Base-by-base conservation (phyloP, 2,888 invertebrate genomes). In the Rutpela maculata region DNA sequence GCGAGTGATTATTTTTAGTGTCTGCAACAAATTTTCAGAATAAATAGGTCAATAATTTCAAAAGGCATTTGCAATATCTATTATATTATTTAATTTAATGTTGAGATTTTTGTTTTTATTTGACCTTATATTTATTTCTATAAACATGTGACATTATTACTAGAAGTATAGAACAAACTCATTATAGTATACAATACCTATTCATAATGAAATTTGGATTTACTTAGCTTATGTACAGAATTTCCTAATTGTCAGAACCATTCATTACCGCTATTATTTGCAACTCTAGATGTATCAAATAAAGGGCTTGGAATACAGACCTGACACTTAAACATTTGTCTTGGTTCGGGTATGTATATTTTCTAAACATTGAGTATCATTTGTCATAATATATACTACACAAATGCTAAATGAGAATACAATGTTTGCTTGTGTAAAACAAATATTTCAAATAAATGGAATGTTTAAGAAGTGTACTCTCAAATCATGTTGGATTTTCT, bases 391-490 rank as follows among this genome's bases (percentile, higher is more conserved):
- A 6, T 50, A n/a, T 50, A 50, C n/a, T 50, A 50, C n/a, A 7
- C 50, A n/a, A 50, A 12, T 15, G 1, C n/a, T n/a, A 50, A 50
- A 50, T 50, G 50, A n/a, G n/a, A 50, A n/a, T 7, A 6, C 0
- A 50, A 50, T 50, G 50, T n/a, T 50, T n/a, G 15, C 50, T 50
- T 50, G n/a, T 50, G 50, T n/a, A n/a, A 50, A 50, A 50, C n/a
- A 50, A n/a, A 5, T n/a, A 17, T n/a, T 50, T 50, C n/a, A 50
- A 50, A 15, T n/a, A 43, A 50, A 4, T 50, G 7, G 4, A 43
- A 12, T n/a, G n/a, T 50, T 15, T 15, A n/a, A 50, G n/a, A 50
- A n/a, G n/a, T 50, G n/a, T n/a, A 11, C 1, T 38, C 11, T 2
- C 10, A 43, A 43, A 43, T 43, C 43, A 15, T 50, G 50, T 50